phyloP scores from a whole-genome alignment of 2,888 invertebrate genomes.

The Shargacucullia verbasci region DNA sequence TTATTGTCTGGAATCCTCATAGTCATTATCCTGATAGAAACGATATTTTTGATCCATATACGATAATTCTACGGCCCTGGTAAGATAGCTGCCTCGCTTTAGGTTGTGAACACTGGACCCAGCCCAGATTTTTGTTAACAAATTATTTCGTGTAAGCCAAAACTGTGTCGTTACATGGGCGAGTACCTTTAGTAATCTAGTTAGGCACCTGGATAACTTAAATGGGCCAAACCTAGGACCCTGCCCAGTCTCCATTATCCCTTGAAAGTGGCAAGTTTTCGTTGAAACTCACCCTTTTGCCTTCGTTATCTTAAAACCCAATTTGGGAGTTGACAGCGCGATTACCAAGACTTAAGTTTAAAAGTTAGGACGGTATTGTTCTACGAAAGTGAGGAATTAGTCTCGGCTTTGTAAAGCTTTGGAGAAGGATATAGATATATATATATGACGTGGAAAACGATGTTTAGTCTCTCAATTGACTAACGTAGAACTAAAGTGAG shows the following conservation, averaged over 20 bases:
- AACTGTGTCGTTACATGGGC: constrained; percentile 33
- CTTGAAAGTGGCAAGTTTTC: constrained; percentile 30
- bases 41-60: too few relatives aligned
- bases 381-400: neutral
- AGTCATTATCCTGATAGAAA: too few relatives aligned
- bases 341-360: constrained; percentile 29
- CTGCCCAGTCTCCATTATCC: constrained; percentile 29
- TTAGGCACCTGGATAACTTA: constrained; percentile 38
- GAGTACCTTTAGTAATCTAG: constrained; percentile 35
- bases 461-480: too few relatives aligned
- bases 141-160: constrained; percentile 19
- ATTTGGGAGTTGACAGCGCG: constrained; percentile 35
- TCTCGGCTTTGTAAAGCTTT: too few relatives aligned
- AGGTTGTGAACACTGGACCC: too few relatives aligned
- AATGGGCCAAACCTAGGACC: constrained; percentile 22
- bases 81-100: too few relatives aligned
- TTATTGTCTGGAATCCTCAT: too few relatives aligned
- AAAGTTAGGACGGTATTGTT: constrained; percentile 6
- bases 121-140: constrained; percentile 32
- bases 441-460: too few relatives aligned
- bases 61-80: too few relatives aligned
- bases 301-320: constrained; percentile 40
- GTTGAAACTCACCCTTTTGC: constrained; percentile 21
- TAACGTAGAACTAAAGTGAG: too few relatives aligned
- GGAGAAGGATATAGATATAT: too few relatives aligned